Base-by-base conservation (phyloP, 1,140 invertebrate species). In the Aphis gossypii region DNA sequence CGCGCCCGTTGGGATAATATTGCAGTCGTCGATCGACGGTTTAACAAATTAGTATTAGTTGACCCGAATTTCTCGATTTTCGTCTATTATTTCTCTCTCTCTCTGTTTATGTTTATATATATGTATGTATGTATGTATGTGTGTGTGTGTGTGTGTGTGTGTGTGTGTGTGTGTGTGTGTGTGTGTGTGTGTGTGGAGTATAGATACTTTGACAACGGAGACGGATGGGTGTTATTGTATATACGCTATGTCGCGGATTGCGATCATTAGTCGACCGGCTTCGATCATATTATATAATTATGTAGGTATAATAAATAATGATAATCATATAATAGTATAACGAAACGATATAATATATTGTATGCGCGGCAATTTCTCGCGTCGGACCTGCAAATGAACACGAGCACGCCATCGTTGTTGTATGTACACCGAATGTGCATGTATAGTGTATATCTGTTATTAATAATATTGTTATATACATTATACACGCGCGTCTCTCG, bases 231-330 rank as follows among this genome's bases (percentile, higher is more conserved):
- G 60, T 87, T 88, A 88, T 88, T 35, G n/a, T 38, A n/a, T 38
- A n/a, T 46, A 14, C 84, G 84, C 83, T 7, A 9, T 25, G 9
- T n/a, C n/a, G 87, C 25, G 83, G 83, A 84, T 44, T 87, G 8
- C 48, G n/a, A 89, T 68, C 89, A 90, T 90, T 90, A 90, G 87
- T 89, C 87, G 23, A 68, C 89, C 1, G 35, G 23, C 35, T 90
- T 44, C 56, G 88, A 41, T 30, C 20, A 48, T 88, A 51, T 35
- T 87, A 46, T 35, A 84, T 41, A 23, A 44, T 38, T 41, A 25
- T 83, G 0, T n/a, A 51, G 48, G 60, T 68, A n/a, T 30, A n/a
- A 68, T 68, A 68, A 68, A n/a, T 68, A 68, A 68, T 68, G 60
- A 68, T 68, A 68, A 68, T 68, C 60, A n/a, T 76, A 76, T 68